phyloP scores from a whole-genome alignment of 2,888 invertebrate species.

The Mythimna lalbum region DNA sequence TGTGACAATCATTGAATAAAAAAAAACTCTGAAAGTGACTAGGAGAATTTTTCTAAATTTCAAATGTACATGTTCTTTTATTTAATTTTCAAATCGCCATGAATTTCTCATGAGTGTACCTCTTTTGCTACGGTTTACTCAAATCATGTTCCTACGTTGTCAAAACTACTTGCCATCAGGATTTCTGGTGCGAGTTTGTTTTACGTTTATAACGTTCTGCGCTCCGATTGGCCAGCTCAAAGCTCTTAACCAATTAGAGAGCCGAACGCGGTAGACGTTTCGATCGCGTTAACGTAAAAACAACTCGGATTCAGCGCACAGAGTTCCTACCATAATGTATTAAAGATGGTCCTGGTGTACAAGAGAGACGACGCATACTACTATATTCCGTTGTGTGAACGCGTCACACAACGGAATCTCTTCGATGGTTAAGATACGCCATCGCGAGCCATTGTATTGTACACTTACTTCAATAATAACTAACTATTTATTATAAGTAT shows the following conservation, averaged over 20 bases:
- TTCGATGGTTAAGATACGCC: constrained; percentile 1
- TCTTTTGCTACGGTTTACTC: constrained; percentile 1
- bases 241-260: no score
- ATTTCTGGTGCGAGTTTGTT: no score
- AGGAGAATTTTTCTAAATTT: no score
- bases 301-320: no score
- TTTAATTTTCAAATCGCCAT: background rate
- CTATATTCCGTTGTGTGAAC: background rate
- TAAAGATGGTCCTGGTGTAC: background rate
- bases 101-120: background rate
- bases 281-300: no score
- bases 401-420: background rate
- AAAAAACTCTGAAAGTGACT: background rate
- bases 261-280: no score
- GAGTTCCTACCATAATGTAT: no score
- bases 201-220: no score
- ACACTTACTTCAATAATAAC: background rate
- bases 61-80: background rate
- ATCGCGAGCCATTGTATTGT: background rate
- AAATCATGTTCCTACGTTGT: no score
- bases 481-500: constrained; percentile 17
- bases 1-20: background rate
- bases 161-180: no score
- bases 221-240: no score
- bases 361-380: background rate